Evolutionary conservation across 2,113 vertebrate species (phyloP).

Genomic region (Crotophaga sulcirostris): DNA sequence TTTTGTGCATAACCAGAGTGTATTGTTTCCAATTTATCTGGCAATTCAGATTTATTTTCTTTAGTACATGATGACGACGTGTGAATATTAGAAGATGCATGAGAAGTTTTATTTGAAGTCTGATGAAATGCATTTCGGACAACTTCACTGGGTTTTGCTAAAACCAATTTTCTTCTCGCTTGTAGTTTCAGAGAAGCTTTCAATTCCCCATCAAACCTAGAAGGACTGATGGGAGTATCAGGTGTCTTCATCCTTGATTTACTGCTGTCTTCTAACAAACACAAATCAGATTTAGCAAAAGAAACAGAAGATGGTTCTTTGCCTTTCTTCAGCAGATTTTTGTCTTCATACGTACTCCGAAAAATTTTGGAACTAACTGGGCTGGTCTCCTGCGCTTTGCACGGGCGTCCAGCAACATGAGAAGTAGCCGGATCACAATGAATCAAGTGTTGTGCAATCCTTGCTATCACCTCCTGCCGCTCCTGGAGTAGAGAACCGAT

Average conservation of each 20-base stretch:
- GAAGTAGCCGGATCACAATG: conserved; percentile 89
- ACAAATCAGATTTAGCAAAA: conserved; percentile 47
- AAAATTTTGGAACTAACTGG: conserved; percentile 80
- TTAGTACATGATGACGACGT: conserved; percentile 66
- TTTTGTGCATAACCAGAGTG: conserved; percentile 70
- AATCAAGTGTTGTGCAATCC: conserved; percentile 93
- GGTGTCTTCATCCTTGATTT: conserved; percentile 71
- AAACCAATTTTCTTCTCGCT: conserved; percentile 83
- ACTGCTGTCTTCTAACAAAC: conserved; percentile 67
- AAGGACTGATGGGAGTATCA: conserved; percentile 78
- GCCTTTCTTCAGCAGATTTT: conserved; percentile 82
- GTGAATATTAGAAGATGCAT: conserved; percentile 64
- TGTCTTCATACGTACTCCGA: conserved; percentile 80
- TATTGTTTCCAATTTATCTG: conserved; percentile 56
- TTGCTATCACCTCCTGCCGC: conserved; percentile 93
- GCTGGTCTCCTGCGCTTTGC: conserved; percentile 70
- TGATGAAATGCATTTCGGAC: conserved; percentile 83
- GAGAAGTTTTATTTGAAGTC: conserved; percentile 62
- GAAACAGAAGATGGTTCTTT: conserved; percentile 70
- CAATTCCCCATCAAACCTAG: conserved; percentile 69
- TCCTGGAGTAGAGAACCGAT: conserved; percentile 94
- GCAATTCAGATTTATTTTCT: conserved; percentile 63
- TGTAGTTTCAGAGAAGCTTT: conserved; percentile 81
- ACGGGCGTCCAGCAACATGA: conserved; percentile 77
- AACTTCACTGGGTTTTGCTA: conserved; percentile 77